Base-by-base conservation (phyloP, 2,888 invertebrate species). In the Mellilla xanthometata region DNA sequence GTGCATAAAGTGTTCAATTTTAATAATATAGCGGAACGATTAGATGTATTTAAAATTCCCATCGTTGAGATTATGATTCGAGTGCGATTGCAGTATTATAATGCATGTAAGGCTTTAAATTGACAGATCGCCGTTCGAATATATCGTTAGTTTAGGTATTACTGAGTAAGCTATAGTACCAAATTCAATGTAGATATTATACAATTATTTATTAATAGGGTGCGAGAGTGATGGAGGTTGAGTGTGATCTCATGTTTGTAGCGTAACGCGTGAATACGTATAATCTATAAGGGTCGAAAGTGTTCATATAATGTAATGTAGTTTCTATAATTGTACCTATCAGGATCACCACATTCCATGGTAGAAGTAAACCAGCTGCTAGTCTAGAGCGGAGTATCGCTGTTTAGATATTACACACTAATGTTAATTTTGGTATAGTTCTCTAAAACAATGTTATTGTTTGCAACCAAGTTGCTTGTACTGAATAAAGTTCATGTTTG, bases 1-100 rank as follows among this genome's bases (percentile, higher is more conserved):
- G 89, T 89, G 89, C 83, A 83, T 83, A 83, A 86, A 82, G 87
- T 88, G 88, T 88, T 88, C 87, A 89, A 83, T 87, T 78, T 51
- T 77, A 72, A 72, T 79, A 76, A 68, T n/a, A n/a, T 79, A 76
- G 71, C 72, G 75, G 75, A 69, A 74, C 56, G 61, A 72, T 73
- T 80, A 83, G 77, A 62, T 69, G 59, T 83, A 81, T 71, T 72
- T 58, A 72, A 75, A 78, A 75, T 80, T 84, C 83, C 84, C 84
- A 86, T 84, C 83, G 84, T 79, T 80, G 84, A 86, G 79, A 86
- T 85, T 86, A 79, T 74, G 53, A 73, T 67, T 68, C 67, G 68
- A 77, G 74, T 78, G 72, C 70, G 65, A 76, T 71, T 71, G 76
- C 83, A 83, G 84, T 85, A 84, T 83, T 85, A 81, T 65, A 65